Conservation (phyloP, 1,140 invertebrate genomes). For the Tetramorium simillimum region DNA sequence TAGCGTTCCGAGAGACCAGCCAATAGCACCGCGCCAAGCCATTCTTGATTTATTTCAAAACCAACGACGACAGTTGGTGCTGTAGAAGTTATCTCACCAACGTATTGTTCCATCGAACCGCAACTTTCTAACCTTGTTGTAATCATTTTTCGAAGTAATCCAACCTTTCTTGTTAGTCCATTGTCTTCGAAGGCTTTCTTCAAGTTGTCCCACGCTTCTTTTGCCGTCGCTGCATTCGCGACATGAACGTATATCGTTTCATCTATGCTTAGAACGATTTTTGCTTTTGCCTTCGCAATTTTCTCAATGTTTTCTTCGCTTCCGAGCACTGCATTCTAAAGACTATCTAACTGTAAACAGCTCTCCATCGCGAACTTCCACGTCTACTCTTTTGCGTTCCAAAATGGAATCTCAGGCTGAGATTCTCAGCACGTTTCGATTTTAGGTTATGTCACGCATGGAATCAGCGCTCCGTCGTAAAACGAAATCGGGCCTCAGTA, state of each 20-base stretch:
- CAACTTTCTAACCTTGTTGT: not conserved
- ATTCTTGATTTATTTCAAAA: not conserved
- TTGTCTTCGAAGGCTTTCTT: not conserved
- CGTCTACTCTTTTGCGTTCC: too few species aligned
- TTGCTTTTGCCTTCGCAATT: not conserved
- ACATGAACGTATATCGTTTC: not conserved
- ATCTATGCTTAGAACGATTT: not conserved
- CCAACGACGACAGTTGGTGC: not conserved
- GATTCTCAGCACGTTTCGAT: too few species aligned
- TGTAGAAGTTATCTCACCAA: not conserved
- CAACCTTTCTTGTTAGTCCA: not conserved
- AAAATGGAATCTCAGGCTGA: too few species aligned
- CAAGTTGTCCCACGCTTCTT: not conserved
- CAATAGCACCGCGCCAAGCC: not conserved
- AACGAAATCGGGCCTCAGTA: too few species aligned
- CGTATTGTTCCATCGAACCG: not conserved
- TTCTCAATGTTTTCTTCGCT: not conserved
- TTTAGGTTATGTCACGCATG: too few species aligned
- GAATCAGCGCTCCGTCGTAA: too few species aligned
- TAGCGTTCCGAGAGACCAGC: not conserved
- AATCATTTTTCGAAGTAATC: not conserved
- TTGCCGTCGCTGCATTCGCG: not conserved
- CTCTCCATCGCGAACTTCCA: not conserved
- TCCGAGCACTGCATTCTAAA: not conserved
- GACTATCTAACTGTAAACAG: not conserved